Evolutionary conservation across 2,888 invertebrate species (phyloP), one percentile per base, ranked within the genome.

Genomic region (Pasiphila rectangulata): DNA sequence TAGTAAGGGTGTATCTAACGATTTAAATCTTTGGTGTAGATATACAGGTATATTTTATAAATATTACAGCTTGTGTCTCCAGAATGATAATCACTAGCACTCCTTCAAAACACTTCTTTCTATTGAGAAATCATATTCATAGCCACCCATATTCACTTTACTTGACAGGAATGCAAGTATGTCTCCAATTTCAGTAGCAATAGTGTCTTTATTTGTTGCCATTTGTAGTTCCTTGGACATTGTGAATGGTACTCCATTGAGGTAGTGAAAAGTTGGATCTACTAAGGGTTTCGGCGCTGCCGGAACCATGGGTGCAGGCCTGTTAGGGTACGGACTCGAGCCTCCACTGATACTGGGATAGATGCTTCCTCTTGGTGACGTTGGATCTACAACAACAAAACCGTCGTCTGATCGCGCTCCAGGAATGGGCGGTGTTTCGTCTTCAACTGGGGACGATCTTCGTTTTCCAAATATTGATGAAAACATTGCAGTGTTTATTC

Each of bases 101-200:
- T 91, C 91, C 50, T 86, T 80, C 20, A 91, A 69, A 23, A 92
- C 90, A 78, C 90, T 89, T 54, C 76, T 86, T 64, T 92, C 92
- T 2, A 83, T 65, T 7, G 79, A 72, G 62, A 92, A 92, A 57
- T 89, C 85, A 59, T 92, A 92, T 19, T 85, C 68, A 54, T 77
- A 87, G 32, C 78, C 72, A 46, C 70, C 74, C 43, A 89, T 59
- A 45, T 79, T 80, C 2, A 89, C 65, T 71, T 84, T 79, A 64
- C 82, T 86, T 0, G 89, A 80, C 25, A 91, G 68, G 49, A 90
- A 91, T 0, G 90, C 86, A 20, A 90, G 66, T 15, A 91, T 76
- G 57, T 91, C 90, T 37, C 82, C 79, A 10, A 90, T 77, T 70
- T 90, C 84, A 0, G 88, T 78, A 6, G 89, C 79, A 42, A 89